phyloP scores from a whole-genome alignment of 2,888 invertebrate species.

The Pteria penguin region DNA sequence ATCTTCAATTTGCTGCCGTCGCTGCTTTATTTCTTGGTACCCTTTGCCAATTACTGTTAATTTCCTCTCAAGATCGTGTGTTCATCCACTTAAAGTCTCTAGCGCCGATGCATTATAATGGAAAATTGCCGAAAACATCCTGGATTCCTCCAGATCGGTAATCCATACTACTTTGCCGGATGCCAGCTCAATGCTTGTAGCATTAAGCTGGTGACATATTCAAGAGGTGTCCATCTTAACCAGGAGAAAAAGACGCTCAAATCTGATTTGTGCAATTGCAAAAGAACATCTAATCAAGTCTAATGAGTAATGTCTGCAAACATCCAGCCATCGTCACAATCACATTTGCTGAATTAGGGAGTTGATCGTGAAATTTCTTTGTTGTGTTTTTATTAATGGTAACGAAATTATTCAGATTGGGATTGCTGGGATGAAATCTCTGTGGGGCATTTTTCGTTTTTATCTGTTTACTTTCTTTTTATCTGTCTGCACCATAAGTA shows the following conservation, averaged over 20 bases:
- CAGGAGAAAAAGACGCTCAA: slow-evolving; percentile 42
- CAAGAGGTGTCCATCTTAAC: slow-evolving; percentile 46
- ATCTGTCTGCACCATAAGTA: too few relatives aligned
- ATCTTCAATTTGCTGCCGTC: slow-evolving; percentile 18
- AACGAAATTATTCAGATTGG: slow-evolving; percentile 39
- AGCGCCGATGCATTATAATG: slow-evolving; percentile 46
- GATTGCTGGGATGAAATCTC: too few relatives aligned
- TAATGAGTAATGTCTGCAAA: slow-evolving; percentile 20
- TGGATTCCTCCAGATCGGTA: slow-evolving; percentile 39
- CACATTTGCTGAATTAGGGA: slow-evolving; percentile 38
- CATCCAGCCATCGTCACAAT: slow-evolving; percentile 26
- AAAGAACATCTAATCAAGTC: slow-evolving; percentile 36
- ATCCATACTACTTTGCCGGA: slow-evolving; percentile 46
- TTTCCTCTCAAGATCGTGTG: slow-evolving; percentile 47
- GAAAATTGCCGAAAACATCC: slow-evolving; percentile 48
- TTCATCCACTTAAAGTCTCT: slow-evolving; percentile 31
- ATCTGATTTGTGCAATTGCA: slow-evolving; percentile 39
- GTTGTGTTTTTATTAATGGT: slow-evolving; percentile 37
- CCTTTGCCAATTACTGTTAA: slow-evolving; percentile 44
- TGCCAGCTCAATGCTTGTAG: slow-evolving; percentile 37
- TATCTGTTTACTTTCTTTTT: too few relatives aligned
- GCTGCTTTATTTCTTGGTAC: slow-evolving; percentile 18
- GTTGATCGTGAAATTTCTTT: slow-evolving; percentile 34
- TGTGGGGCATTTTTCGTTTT: too few relatives aligned
- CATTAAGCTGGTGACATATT: slow-evolving; percentile 48